phyloP scores from a whole-genome alignment of 2,113 vertebrate species.

The Madoqua kirkii region DNA sequence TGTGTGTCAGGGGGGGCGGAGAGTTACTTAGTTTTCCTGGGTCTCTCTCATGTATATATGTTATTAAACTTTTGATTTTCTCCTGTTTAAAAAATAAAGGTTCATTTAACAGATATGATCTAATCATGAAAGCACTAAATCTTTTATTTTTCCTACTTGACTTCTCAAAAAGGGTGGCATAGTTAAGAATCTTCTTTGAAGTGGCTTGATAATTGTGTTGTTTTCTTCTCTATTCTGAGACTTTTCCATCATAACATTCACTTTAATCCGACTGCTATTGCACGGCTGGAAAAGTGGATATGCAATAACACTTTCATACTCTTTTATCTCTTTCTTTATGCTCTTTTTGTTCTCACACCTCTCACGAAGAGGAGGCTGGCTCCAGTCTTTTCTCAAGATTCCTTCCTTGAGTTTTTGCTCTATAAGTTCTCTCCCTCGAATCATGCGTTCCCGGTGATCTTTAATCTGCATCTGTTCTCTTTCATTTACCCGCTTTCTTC shows the following conservation, averaged over 20 bases:
- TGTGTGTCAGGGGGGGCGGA: rapidly evolving
- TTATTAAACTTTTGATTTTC: not conserved
- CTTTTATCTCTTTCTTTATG: not conserved
- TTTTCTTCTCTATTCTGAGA: not conserved
- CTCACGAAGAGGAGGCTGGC: not conserved
- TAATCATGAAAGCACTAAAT: slow-evolving; percentile 4
- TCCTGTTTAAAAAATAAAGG: not conserved
- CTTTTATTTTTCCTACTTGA: slow-evolving; percentile 58
- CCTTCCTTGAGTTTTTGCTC: slow-evolving; percentile 37
- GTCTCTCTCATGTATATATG: not conserved
- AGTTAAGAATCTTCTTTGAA: slow-evolving; percentile 36
- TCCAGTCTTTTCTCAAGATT: not conserved
- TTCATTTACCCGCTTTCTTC: not conserved
- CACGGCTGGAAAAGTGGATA: slow-evolving; percentile 59
- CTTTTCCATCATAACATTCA: slow-evolving; percentile 53
- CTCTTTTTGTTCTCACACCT: not conserved
- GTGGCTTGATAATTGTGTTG: not conserved
- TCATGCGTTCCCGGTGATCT: slow-evolving; percentile 47
- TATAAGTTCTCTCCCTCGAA: slow-evolving; percentile 19
- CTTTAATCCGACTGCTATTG: not conserved
- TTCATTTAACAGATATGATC: not conserved
- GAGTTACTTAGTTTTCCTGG: not conserved
- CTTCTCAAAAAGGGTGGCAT: slow-evolving; percentile 54
- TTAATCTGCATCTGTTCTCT: slow-evolving; percentile 42
- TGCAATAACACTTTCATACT: not conserved